Percentiles rank a stretch among this genome's conserved stretches.
Evolutionary conservation across 2,888 invertebrate genomes (phyloP).

Genomic region (Callyntrura sp.): DNA sequence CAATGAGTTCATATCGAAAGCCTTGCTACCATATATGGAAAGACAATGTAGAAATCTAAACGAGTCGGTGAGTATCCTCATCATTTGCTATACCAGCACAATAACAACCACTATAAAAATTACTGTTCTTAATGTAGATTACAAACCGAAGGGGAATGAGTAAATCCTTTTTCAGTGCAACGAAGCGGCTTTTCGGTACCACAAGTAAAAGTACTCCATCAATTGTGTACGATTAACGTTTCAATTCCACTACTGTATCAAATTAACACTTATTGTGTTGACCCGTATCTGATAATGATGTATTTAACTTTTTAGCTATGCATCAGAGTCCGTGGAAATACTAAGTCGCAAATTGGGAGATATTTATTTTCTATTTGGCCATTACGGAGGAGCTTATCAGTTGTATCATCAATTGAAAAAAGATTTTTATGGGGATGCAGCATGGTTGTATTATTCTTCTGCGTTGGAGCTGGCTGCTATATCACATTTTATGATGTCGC

Average conservation of each 20-base stretch:
- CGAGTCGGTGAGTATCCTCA: conserved; percentile 89
- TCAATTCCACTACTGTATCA: too few species aligned
- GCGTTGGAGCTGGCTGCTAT: conserved; percentile 98
- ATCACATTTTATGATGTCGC: conserved; percentile 86
- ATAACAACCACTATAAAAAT: too few species aligned
- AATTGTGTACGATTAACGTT: conserved; percentile 89
- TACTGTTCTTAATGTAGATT: conserved; percentile 87
- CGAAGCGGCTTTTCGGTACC: conserved; percentile 97
- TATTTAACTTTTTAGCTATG: conserved; percentile 82
- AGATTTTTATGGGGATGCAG: conserved; percentile 98
- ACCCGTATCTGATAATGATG: too few species aligned
- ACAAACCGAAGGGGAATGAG: conserved; percentile 93
- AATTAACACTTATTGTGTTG: conserved; percentile 13
- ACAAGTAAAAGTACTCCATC: conserved; percentile 85
- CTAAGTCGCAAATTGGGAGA: conserved; percentile 97
- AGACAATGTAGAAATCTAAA: conserved; percentile 92
- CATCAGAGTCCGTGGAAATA: conserved; percentile 89
- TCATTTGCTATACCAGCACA: too few species aligned
- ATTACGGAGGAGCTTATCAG: conserved; percentile 96
- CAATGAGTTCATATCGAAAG: conserved; percentile 94
- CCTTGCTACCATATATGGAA: conserved; percentile 96
- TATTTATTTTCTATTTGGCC: conserved; percentile 97
- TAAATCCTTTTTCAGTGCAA: conserved; percentile 96
- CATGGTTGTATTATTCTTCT: conserved; percentile 98
- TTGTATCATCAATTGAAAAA: conserved; percentile 98